Conservation (phyloP, 2,888 invertebrate species). For the Philereme transversata region DNA sequence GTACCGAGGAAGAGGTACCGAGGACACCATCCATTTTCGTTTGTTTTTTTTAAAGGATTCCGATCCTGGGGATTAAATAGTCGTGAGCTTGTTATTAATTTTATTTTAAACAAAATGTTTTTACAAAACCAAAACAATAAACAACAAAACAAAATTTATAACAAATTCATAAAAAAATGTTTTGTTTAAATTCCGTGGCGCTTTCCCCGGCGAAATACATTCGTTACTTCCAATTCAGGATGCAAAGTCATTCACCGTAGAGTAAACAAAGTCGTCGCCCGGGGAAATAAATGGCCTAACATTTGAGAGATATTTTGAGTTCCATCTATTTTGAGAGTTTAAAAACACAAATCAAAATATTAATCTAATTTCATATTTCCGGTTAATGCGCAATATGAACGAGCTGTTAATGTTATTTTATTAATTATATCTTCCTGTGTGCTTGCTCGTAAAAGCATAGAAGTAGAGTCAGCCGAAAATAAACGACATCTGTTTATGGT, state of each 20-base stretch:
- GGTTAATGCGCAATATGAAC: slow-evolving; percentile 61
- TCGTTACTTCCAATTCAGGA: neutral
- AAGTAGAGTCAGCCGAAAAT: slow-evolving; percentile 67
- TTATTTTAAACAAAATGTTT: too few species aligned
- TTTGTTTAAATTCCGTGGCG: too few species aligned
- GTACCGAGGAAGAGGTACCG: too few species aligned
- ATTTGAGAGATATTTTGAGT: slow-evolving; percentile 35
- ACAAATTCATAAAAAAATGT: too few species aligned
- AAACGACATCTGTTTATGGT: slow-evolving; percentile 67
- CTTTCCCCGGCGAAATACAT: too few species aligned
- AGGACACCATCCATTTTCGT: too few species aligned
- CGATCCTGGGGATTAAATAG: too few species aligned
- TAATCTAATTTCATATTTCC: slow-evolving; percentile 62
- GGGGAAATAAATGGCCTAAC: slow-evolving; percentile 1
- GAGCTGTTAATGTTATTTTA: slow-evolving; percentile 69
- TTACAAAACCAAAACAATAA: too few species aligned
- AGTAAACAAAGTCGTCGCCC: neutral
- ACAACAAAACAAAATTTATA: too few species aligned
- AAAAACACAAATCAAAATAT: slow-evolving; percentile 52
- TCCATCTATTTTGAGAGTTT: slow-evolving; percentile 38
- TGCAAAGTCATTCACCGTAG: neutral
- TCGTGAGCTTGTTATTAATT: too few species aligned
- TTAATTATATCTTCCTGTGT: slow-evolving; percentile 78
- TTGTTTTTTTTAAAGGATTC: too few species aligned
- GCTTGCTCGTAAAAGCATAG: slow-evolving; percentile 62